These are phyloP conservation scores for Phaonia tiefii DNA, from an alignment of 2,888 invertebrate genomes.

Conservation along the genomic window DNA sequence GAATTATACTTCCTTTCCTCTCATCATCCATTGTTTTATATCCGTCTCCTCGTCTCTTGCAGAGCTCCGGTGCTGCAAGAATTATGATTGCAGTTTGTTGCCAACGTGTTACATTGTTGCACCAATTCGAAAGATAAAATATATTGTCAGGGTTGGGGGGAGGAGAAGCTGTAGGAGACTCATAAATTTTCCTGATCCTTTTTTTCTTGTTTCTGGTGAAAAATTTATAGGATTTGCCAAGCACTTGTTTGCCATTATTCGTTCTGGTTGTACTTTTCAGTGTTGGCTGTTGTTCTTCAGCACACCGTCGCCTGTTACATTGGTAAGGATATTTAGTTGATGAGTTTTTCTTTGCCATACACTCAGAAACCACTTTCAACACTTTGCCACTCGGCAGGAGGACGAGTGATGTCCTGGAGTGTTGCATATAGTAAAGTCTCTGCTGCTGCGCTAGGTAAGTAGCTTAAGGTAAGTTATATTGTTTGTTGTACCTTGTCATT, in stretches of 20 bases:
- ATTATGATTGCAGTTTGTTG: slow-evolving; percentile 22
- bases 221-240: slow-evolving; percentile 9
- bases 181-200: slow-evolving; percentile 3
- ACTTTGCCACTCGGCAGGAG: not conserved
- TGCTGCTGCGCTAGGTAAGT: not conserved
- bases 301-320: not conserved
- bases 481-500: not conserved
- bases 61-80: not conserved
- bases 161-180: not conserved
- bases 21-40: not conserved
- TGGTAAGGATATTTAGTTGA: slow-evolving; percentile 1
- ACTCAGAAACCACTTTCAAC: not conserved
- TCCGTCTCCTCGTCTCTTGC: not conserved
- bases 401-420: not conserved
- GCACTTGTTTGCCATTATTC: slow-evolving; percentile 13
- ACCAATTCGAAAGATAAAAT: not conserved
- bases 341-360: slow-evolving; percentile 9
- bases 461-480: not conserved
- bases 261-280: not conserved
- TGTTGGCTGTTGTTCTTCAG: not conserved
- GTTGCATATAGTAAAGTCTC: not conserved
- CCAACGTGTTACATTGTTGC: slow-evolving; percentile 15
- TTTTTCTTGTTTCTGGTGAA: not conserved
- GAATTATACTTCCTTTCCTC: no score
- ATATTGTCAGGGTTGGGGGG: not conserved